phyloP scores from a whole-genome alignment of 2,113 vertebrate species.

The Vombatus ursinus region DNA sequence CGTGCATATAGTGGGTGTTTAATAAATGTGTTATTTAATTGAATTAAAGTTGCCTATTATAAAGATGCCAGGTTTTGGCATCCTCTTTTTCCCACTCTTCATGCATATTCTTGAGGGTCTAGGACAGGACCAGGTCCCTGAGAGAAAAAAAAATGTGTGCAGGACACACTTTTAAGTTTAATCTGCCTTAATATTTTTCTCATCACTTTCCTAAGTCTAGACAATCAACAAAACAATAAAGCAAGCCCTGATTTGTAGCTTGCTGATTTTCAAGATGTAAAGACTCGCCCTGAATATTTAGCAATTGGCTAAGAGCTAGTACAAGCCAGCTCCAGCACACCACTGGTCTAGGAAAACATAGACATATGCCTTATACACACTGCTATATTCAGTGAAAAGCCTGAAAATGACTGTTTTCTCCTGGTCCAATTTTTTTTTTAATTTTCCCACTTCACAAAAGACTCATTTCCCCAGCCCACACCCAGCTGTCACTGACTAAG shows the following conservation, averaged over 20 bases:
- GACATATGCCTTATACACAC: not conserved
- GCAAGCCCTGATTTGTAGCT: not conserved
- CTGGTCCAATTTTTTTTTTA: constrained; percentile 16
- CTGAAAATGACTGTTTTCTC: constrained; percentile 13
- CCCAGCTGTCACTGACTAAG: constrained; percentile 62
- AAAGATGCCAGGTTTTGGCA: not conserved
- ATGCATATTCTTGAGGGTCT: not conserved
- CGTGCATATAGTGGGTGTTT: too few relatives aligned
- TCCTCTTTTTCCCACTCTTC: not conserved
- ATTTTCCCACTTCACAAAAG: constrained; percentile 28
- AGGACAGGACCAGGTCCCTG: not conserved
- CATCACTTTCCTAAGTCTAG: not conserved
- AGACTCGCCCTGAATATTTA: not conserved
- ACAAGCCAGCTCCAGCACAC: not conserved
- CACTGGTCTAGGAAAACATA: not conserved
- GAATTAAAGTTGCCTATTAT: not conserved
- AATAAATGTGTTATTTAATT: too few relatives aligned
- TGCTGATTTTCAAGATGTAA: not conserved
- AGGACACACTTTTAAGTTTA: not conserved
- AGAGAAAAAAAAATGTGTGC: not conserved
- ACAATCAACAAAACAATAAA: not conserved
- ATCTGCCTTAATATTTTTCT: not conserved
- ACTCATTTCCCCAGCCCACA: constrained; percentile 49
- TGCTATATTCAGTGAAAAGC: not conserved
- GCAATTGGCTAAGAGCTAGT: not conserved